Percentiles rank a stretch among this genome's conserved stretches.
phyloP scores from a whole-genome alignment of 2,797 vertebrate genomes.

The Adelosebastes latens region DNA sequence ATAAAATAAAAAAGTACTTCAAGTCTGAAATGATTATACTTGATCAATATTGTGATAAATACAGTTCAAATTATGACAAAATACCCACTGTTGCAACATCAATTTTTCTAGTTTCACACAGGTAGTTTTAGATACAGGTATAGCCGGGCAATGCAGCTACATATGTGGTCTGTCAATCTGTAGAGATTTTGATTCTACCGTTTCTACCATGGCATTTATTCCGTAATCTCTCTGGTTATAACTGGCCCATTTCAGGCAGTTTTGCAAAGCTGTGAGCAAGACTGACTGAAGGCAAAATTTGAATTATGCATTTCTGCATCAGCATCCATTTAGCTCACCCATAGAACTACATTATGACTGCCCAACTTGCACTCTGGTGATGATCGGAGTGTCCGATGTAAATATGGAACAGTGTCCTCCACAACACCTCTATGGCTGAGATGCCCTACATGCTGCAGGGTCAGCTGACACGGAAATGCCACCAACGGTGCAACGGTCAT shows the following conservation, averaged over 20 bases:
- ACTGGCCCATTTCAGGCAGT: neutral
- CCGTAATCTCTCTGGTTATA: neutral
- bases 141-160: neutral
- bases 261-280: neutral
- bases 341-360: neutral
- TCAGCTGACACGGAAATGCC: constrained; percentile 31
- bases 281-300: neutral
- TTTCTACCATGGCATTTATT: neutral
- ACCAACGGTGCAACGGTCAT: neutral
- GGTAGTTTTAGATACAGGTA: neutral
- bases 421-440: neutral
- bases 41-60: neutral
- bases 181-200: neutral
- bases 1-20: fast-evolving
- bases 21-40: neutral
- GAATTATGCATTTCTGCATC: neutral
- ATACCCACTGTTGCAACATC: neutral
- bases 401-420: constrained; percentile 9
- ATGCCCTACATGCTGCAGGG: constrained; percentile 19
- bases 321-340: neutral
- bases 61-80: neutral
- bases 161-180: neutral
- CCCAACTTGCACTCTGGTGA: neutral
- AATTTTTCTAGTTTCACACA: neutral
- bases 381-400: neutral